Evolutionary conservation across 2,113 vertebrate species (phyloP), one percentile per base, ranked within the genome.

Genomic region (Rhabdornis inornatus): DNA sequence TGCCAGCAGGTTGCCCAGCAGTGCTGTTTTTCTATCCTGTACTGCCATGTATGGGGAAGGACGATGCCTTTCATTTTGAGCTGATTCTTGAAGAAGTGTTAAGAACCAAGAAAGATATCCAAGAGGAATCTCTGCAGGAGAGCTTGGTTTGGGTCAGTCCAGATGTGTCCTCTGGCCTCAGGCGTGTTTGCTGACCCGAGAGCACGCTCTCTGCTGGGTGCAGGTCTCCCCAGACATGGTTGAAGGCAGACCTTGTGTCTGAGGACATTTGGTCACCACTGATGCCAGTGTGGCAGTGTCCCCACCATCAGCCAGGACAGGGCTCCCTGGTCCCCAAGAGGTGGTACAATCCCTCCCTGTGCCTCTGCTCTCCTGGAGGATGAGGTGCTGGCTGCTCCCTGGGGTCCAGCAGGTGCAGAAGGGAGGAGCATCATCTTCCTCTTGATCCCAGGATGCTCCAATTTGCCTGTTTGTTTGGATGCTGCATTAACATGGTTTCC

Each of bases 171-270:
- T n/a, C 31, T 53, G 80, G 9, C 42, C 45, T 83, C 40, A 8
- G 66, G 24, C 0, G 9, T 1, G 1, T 87, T 59, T 59, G 87
- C n/a, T 42, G 9, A 4, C 45, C 40, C 0, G 1, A 37, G 37
- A 83, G 22, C 76, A 55, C 0, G 0, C 25, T 4, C 3, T 37
- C 33, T 2, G 8, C 8, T 35, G 2, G 13, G 22, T 37, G n/a
- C 45, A 56, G 69, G 5, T 50, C 20, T 85, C 56, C 27, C 17
- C 18, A 27, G 16, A 50, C 1, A 0, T 27, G 35, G 16, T 0
- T 72, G 45, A 83, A n/a, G 70, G 89, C 35, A 37, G 59, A 89
- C 44, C 21, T 74, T 69, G 57, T 23, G 3, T 2, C 33, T 55
- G 61, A 3, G 1, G 15, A 11, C 9, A 8, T 60, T 13, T 50